Evolutionary conservation across 2,888 invertebrate species (phyloP), one percentile per base, ranked within the genome.

Genomic region (Gisinianus flammeolus): DNA sequence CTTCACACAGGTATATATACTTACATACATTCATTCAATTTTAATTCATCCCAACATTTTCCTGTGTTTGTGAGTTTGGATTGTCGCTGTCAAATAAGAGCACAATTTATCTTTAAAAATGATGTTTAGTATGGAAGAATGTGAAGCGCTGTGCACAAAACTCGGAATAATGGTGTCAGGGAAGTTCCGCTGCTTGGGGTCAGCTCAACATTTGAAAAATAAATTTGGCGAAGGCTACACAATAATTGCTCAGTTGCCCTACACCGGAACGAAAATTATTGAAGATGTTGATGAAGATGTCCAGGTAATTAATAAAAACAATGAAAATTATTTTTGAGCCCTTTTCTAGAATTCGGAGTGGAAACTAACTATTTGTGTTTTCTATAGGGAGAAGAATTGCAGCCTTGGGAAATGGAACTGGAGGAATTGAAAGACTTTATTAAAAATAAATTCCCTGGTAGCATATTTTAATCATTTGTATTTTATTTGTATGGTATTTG

Each of bases 1-100:
- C 95, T 24, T 94, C 94, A 66, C 93, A 94, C 69, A 88, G 93
- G 6, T 5, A n/a, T n/a, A 54, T 10, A 44, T 10, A 44, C n/a
- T n/a, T n/a, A n/a, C n/a, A n/a, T n/a, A n/a, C n/a, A n/a, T n/a
- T n/a, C n/a, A n/a, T n/a, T n/a, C n/a, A n/a, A n/a, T n/a, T n/a
- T n/a, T n/a, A n/a, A n/a, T n/a, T n/a, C n/a, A n/a, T n/a, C n/a
- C n/a, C n/a, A n/a, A n/a, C n/a, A 44, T 44, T 44, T 44, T 44
- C 44, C 16, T 44, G n/a, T n/a, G n/a, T n/a, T n/a, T n/a, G n/a
- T n/a, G n/a, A n/a, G n/a, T n/a, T 44, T 44, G 44, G 44, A 44
- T 10, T 10, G 16, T 10, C 44, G 16, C 44, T 10, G 16, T 10
- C 44, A 44, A 44, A 44, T 10, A 44, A 44, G 16, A 44, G 16